Evolutionary conservation across 1,140 invertebrate species (phyloP).

Genomic region (Neotoxoptera formosana): DNA sequence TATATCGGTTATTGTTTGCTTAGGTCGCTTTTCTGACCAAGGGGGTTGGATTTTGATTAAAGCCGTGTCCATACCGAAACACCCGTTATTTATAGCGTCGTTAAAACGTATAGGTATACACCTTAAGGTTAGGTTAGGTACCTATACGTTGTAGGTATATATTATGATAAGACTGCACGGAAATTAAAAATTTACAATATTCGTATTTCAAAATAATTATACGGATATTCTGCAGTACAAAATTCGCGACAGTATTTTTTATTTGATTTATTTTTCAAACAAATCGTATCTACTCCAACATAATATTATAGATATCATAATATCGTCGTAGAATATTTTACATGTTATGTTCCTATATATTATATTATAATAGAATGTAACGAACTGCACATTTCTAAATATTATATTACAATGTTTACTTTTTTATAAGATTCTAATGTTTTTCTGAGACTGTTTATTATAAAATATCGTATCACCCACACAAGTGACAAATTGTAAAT

Average conservation of each 20-base stretch:
- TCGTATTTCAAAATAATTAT: background rate
- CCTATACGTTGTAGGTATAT: background rate
- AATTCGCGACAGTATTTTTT: background rate
- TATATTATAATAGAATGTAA: background rate
- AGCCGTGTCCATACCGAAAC: background rate
- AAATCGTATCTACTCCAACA: background rate
- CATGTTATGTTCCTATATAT: too few species aligned
- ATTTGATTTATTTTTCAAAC: background rate
- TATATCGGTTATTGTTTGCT: slow-evolving; percentile 16
- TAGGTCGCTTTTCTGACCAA: background rate
- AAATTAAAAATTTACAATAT: background rate
- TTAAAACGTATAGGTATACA: background rate
- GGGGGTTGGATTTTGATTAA: background rate
- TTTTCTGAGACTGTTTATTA: background rate
- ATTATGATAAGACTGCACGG: background rate
- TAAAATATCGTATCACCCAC: too few species aligned
- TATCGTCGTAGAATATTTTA: too few species aligned
- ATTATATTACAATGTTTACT: background rate
- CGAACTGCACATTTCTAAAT: background rate
- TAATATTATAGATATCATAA: background rate
- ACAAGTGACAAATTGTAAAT: background rate
- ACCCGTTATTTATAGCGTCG: slow-evolving; percentile 3
- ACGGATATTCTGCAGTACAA: background rate
- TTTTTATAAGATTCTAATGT: background rate
- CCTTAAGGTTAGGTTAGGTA: too few species aligned